Conservation (phyloP, 2,113 vertebrate species). For the Accipiter cooperii region DNA sequence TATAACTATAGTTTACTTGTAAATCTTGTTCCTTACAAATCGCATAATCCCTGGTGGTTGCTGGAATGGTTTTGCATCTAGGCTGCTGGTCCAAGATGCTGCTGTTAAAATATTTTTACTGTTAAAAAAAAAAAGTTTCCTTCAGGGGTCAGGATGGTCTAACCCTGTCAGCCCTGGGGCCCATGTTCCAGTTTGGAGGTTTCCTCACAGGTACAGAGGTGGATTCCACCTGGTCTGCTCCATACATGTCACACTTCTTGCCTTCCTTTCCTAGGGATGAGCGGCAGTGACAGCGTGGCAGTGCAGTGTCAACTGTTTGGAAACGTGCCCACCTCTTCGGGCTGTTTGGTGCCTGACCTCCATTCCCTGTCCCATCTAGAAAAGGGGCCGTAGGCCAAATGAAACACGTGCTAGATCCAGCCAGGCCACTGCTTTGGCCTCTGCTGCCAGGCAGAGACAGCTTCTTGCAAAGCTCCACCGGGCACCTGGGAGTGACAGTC, state of each 20-base stretch:
- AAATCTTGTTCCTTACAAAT: background rate
- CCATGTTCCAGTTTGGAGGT: background rate
- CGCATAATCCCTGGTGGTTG: background rate
- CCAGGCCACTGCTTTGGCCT: background rate
- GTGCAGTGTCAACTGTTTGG: background rate
- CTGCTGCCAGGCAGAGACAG: background rate
- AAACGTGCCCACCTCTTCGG: background rate
- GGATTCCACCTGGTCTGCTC: background rate
- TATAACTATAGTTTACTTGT: background rate
- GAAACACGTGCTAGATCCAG: background rate
- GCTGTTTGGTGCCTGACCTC: background rate
- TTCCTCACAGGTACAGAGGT: background rate
- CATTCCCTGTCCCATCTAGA: background rate
- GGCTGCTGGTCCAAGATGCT: background rate
- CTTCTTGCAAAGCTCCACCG: background rate
- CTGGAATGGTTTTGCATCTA: background rate
- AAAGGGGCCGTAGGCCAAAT: background rate
- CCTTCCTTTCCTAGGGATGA: background rate
- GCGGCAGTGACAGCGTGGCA: background rate
- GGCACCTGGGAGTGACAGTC: background rate
- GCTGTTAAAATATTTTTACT: background rate
- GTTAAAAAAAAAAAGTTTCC: background rate
- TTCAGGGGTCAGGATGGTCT: too few species aligned
- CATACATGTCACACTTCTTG: rapidly evolving
- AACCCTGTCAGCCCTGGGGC: background rate